Evolutionary conservation across 2,113 vertebrate genomes (phyloP).

Genomic region (Panurus biarmicus): DNA sequence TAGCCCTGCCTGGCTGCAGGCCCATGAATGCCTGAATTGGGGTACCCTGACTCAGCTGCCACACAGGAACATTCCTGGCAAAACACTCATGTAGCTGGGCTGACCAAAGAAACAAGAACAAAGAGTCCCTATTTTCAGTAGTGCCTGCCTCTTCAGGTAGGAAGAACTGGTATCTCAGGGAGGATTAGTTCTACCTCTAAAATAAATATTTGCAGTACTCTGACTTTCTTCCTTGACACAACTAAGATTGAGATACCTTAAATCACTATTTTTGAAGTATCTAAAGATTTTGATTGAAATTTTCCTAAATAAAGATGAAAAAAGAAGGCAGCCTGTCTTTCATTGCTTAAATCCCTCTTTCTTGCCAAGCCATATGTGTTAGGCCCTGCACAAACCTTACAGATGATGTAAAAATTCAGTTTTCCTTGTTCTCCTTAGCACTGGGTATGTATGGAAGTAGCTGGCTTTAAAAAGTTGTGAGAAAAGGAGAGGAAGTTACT

Average conservation of each 20-base stretch:
- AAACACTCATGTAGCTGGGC: not conserved
- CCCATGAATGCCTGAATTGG: not conserved
- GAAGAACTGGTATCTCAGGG: not conserved
- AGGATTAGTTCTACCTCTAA: not conserved
- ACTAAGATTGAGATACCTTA: not conserved
- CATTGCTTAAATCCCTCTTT: not conserved
- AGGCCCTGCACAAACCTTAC: not conserved
- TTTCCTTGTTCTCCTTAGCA: not conserved
- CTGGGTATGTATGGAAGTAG: not conserved
- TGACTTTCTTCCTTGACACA: not conserved
- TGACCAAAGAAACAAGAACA: not conserved
- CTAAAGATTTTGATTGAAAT: not conserved
- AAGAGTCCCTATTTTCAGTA: not conserved
- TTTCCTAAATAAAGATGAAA: constrained; percentile 21
- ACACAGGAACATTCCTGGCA: not conserved
- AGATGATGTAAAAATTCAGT: not conserved
- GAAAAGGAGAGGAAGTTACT: not conserved
- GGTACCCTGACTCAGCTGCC: not conserved
- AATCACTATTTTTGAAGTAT: not conserved
- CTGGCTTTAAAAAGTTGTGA: not conserved
- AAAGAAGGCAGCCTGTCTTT: not conserved
- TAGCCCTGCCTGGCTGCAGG: not conserved
- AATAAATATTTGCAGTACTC: not conserved
- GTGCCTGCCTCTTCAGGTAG: not conserved
- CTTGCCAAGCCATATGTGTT: not conserved